A percentile compares a stretch with the other conserved stretches of the same genome.
These are phyloP conservation scores for Euschistus heros DNA, from an alignment of 1,140 invertebrate species.

Conservation along the genomic window DNA sequence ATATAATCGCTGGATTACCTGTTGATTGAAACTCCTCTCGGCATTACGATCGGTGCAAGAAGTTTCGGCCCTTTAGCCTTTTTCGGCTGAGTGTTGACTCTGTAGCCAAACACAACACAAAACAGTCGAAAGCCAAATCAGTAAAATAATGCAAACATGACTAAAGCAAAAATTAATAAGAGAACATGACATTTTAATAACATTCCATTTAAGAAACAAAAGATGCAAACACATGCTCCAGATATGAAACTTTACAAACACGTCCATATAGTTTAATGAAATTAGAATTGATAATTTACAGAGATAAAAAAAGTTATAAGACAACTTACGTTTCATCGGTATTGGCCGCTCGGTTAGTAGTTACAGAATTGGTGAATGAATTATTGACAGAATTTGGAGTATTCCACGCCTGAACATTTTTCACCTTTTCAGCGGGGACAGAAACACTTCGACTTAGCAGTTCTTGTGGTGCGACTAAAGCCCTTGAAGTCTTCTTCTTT, in stretches of 20 bases:
- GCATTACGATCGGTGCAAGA: constrained; percentile 64
- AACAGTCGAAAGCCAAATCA: constrained; percentile 12
- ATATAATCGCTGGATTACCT: constrained; percentile 41
- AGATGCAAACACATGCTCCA: constrained; percentile 12
- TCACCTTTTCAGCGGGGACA: constrained; percentile 60
- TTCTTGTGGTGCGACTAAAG: constrained; percentile 44
- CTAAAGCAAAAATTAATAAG: constrained; percentile 5
- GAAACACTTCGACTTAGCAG: constrained; percentile 77
- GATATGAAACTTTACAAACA: not conserved
- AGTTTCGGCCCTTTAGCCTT: constrained; percentile 40
- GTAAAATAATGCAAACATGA: not conserved
- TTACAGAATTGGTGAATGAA: not conserved
- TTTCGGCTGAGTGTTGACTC: constrained; percentile 42
- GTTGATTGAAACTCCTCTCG: constrained; percentile 54
- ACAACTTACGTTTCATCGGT: constrained; percentile 26
- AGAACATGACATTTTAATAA: not conserved
- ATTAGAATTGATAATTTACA: not conserved
- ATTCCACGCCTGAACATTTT: constrained; percentile 19
- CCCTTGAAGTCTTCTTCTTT: constrained; percentile 50
- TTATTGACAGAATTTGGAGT: not conserved
- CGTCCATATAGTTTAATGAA: not conserved
- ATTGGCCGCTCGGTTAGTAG: not conserved
- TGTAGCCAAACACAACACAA: constrained; percentile 26
- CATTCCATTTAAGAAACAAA: not conserved
- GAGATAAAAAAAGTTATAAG: not conserved